Evolutionary conservation across 2,888 invertebrate genomes (phyloP), one percentile per base, ranked within the genome.

Genomic region (Tanytarsus gracilentus): DNA sequence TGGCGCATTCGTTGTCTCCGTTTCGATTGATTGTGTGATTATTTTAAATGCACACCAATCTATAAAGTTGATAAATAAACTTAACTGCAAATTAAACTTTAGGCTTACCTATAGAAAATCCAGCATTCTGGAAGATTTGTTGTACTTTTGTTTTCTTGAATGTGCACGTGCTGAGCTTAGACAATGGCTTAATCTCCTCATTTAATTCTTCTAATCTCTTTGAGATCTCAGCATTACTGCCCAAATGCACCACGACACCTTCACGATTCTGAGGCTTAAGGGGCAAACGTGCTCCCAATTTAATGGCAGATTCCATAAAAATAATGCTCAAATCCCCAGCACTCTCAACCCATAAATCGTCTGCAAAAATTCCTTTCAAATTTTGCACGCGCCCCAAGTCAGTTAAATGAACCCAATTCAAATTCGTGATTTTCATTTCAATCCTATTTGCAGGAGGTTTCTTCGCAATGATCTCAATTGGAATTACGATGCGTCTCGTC

Each of bases 21-120:
- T 3, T 5, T 44, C 44, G n/a, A n/a, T n/a, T 27, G 71, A 72
- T 6, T 68, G 66, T 5, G 78, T 74, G 69, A 90, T 87, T 78
- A 93, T 76, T 72, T 84, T 81, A 70, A 93, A 93, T 56, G 85
- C 84, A 68, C 93, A 94, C 93, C 93, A 94, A 70, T 94, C 93
- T 14, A 93, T 72, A 29, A n/a, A n/a, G n/a, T n/a, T n/a, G n/a
- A n/a, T n/a, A n/a, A n/a, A n/a, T n/a, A n/a, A n/a, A n/a, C n/a
- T n/a, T n/a, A n/a, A n/a, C n/a, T n/a, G n/a, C n/a, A n/a, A n/a
- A n/a, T n/a, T n/a, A n/a, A n/a, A n/a, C n/a, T n/a, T n/a, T n/a
- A n/a, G n/a, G n/a, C n/a, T n/a, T n/a, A n/a, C n/a, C n/a, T n/a
- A n/a, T n/a, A n/a, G 84, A 80, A 67, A 92, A 84, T 0, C 84